Evolutionary conservation across 2,113 vertebrate species (phyloP).

Genomic region (Clarias macrocephalus): DNA sequence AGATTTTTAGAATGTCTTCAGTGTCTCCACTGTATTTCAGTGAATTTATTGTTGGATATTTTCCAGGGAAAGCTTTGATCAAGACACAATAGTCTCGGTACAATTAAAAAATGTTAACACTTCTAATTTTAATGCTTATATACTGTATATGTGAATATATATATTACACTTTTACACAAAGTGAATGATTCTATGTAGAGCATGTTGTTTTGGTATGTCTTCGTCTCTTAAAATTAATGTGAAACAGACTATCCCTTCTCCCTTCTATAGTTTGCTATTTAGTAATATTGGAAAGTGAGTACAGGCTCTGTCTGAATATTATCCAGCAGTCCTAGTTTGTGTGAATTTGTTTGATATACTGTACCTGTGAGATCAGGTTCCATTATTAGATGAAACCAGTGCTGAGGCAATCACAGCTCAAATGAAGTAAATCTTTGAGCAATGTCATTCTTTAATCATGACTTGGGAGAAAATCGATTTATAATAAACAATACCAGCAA

Average conservation of each 20-base stretch:
- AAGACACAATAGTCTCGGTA: not conserved
- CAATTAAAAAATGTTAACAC: not conserved
- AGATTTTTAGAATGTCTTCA: not conserved
- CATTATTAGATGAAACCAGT: not conserved
- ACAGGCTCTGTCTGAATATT: not conserved
- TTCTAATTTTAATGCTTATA: too few species aligned
- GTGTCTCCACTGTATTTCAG: not conserved
- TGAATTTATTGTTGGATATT: not conserved
- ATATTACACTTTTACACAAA: too few species aligned
- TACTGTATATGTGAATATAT: too few species aligned
- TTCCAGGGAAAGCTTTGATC: not conserved
- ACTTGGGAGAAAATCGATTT: not conserved
- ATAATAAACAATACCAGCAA: not conserved
- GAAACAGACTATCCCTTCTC: too few species aligned
- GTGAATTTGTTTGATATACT: not conserved
- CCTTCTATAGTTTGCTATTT: not conserved
- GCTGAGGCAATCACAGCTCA: not conserved
- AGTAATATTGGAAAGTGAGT: not conserved
- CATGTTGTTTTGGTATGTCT: too few species aligned
- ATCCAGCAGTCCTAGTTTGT: not conserved
- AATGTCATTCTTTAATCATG: not conserved
- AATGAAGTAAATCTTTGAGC: not conserved
- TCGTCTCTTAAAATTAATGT: too few species aligned
- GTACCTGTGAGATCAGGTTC: not conserved
- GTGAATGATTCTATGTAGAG: too few species aligned